Evolutionary conservation across 2,888 invertebrate genomes (phyloP), one percentile per base, ranked within the genome.

Genomic region (Diogma glabrata): DNA sequence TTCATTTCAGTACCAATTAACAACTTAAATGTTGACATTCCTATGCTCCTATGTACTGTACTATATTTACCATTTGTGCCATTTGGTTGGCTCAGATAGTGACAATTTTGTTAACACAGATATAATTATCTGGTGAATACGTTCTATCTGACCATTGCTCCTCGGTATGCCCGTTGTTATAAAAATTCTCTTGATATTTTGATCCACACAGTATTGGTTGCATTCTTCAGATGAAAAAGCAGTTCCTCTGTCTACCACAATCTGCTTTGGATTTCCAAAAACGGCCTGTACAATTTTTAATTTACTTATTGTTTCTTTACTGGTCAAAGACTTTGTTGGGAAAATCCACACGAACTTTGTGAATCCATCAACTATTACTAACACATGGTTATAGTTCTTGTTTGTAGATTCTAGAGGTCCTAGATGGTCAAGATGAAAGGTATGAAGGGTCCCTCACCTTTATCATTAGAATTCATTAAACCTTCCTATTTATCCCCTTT

Each of bases 291-390:
- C n/a, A 10, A 33, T 4, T 14, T 33, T 33, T 10, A 33, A 33
- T 10, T 33, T 33, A 5, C 14, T 12, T 4, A 10, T 4, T 4
- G 12, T 14, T 10, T 33, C 10, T 33, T 12, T 4, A 5, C n/a
- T 14, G 12, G n/a, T 7, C 4, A 33, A 10, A 5, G 33, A 4
- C 10, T 33, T 33, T 5, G n/a, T 14, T 5, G 64, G 64, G 47
- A 59, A 66, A 1, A 66, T 16, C 64, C 67, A 66, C 0, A 55
- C 56, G 55, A 65, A 66, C 50, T 66, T 65, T 0, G 63, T 61
- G 45, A 63, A 65, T 0, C 51, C 61, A 53, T 66, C 64, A 0
- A 65, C 54, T 0, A 65, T 49, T 1, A 62, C 62, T 0, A 67
- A 56, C 2, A 67, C 60, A 30, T 67, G 56, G 38, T 64, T 63